Conservation (phyloP, 2,888 invertebrate species). For the Macrophya annulata region DNA sequence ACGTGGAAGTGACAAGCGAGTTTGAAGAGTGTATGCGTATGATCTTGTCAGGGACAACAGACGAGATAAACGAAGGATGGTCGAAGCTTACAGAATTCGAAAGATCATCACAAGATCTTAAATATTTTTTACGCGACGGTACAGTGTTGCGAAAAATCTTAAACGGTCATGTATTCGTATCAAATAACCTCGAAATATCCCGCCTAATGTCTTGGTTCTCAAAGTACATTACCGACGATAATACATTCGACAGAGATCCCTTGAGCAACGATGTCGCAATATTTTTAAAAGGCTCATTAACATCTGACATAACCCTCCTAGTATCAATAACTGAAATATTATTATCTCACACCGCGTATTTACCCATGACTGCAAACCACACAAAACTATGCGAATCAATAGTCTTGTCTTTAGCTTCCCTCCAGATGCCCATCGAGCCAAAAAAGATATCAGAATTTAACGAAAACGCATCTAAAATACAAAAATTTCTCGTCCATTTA, state of each 20-base stretch:
- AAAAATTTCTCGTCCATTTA: slow-evolving; percentile 63
- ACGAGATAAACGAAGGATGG: slow-evolving; percentile 53
- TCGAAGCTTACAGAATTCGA: slow-evolving; percentile 46
- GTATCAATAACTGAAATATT: slow-evolving; percentile 65
- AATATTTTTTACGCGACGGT: slow-evolving; percentile 12
- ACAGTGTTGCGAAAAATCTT: slow-evolving; percentile 38
- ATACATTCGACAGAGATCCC: slow-evolving; percentile 61
- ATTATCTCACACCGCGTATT: slow-evolving; percentile 64
- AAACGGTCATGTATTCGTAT: slow-evolving; percentile 37
- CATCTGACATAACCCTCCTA: slow-evolving; percentile 66
- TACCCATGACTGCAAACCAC: slow-evolving; percentile 63
- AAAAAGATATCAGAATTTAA: slow-evolving; percentile 64
- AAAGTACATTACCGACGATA: slow-evolving; percentile 66
- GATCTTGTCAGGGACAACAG: slow-evolving; percentile 55
- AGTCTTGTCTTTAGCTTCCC: slow-evolving; percentile 67
- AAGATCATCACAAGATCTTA: slow-evolving; percentile 7
- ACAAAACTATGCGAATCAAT: slow-evolving; percentile 69
- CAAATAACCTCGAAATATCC: slow-evolving; percentile 70
- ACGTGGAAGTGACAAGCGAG: slow-evolving; percentile 44
- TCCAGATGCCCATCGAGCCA: slow-evolving; percentile 64
- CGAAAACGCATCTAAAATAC: slow-evolving; percentile 65
- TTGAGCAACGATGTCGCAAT: slow-evolving; percentile 68
- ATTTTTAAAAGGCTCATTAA: slow-evolving; percentile 64
- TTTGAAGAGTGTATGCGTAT: slow-evolving; percentile 49
- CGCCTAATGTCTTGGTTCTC: slow-evolving; percentile 70